Conservation (phyloP, 1,140 invertebrate genomes). For the Araneus ventricosus region DNA sequence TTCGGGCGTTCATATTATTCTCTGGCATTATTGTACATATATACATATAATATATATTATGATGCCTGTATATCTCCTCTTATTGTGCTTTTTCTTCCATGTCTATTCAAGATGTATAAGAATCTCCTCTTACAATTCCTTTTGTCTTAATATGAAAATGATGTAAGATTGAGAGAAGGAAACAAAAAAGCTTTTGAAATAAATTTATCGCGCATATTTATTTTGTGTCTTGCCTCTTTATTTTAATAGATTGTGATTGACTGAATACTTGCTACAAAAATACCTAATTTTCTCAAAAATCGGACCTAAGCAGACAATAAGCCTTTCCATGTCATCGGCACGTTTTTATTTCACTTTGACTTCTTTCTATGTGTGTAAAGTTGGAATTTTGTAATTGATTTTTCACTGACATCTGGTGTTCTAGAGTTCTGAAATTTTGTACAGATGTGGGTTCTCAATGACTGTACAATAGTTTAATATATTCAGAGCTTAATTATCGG, state of each 20-base stretch:
- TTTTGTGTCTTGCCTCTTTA: slow-evolving; percentile 19
- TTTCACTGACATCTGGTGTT: no score
- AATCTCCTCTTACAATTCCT: slow-evolving; percentile 73
- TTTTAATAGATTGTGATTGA: not conserved
- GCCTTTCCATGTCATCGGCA: no score
- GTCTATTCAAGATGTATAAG: slow-evolving; percentile 64
- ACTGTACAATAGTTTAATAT: no score
- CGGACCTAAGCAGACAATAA: no score
- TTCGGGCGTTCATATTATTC: slow-evolving; percentile 65
- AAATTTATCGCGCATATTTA: slow-evolving; percentile 75
- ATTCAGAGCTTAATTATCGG: no score
- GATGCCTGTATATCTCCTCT: slow-evolving; percentile 73
- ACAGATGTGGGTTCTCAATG: no score
- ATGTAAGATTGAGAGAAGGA: slow-evolving; percentile 57
- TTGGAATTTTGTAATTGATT: no score
- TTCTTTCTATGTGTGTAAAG: no score
- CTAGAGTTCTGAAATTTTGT: no score
- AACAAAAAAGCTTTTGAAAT: slow-evolving; percentile 74
- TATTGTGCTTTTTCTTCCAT: slow-evolving; percentile 73
- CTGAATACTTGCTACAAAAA: no score
- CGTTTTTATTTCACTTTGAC: no score
- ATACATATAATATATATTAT: slow-evolving; percentile 73
- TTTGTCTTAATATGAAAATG: slow-evolving; percentile 72
- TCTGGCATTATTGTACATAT: slow-evolving; percentile 68
- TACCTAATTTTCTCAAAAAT: no score